These are phyloP conservation scores for Samia ricini DNA, from an alignment of 1,140 invertebrate species.

Conservation along the genomic window DNA sequence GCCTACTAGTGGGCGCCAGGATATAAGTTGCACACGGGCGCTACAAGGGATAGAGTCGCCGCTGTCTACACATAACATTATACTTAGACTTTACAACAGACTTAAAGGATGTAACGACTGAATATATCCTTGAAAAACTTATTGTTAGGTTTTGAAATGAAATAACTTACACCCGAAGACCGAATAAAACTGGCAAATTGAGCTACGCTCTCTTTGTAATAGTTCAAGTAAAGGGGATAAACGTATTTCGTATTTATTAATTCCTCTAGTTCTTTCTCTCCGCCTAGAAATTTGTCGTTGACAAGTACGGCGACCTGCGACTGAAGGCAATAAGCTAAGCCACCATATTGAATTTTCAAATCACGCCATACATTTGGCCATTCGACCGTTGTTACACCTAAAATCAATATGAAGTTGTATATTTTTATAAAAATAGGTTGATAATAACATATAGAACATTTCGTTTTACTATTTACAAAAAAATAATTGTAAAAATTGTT, in stretches of 20 bases:
- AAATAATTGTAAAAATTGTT: not conserved
- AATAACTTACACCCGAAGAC: slow-evolving; percentile 42
- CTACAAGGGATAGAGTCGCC: no score
- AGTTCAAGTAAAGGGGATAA: slow-evolving; percentile 59
- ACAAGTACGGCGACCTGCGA: slow-evolving; percentile 60
- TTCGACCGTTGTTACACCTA: slow-evolving; percentile 54
- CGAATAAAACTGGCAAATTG: slow-evolving; percentile 53
- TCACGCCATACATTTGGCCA: slow-evolving; percentile 55
- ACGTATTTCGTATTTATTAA: slow-evolving; percentile 60
- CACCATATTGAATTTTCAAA: slow-evolving; percentile 51
- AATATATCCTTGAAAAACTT: no score
- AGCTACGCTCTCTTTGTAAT: slow-evolving; percentile 52
- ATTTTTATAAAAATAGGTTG: not conserved
- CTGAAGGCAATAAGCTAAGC: slow-evolving; percentile 43
- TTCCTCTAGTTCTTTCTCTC: slow-evolving; percentile 60
- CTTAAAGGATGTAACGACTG: no score
- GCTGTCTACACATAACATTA: not conserved
- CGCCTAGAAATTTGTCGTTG: slow-evolving; percentile 67
- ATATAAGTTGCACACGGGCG: no score
- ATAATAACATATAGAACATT: not conserved
- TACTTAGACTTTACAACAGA: not conserved
- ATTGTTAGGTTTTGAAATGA: no score
- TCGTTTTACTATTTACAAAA: not conserved
- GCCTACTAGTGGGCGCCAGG: no score
- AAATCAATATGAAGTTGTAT: not conserved